A percentile compares a stretch with the other conserved stretches of the same genome.
phyloP scores from a whole-genome alignment of 2,888 invertebrate genomes.

The Herminia tarsipennalis region DNA sequence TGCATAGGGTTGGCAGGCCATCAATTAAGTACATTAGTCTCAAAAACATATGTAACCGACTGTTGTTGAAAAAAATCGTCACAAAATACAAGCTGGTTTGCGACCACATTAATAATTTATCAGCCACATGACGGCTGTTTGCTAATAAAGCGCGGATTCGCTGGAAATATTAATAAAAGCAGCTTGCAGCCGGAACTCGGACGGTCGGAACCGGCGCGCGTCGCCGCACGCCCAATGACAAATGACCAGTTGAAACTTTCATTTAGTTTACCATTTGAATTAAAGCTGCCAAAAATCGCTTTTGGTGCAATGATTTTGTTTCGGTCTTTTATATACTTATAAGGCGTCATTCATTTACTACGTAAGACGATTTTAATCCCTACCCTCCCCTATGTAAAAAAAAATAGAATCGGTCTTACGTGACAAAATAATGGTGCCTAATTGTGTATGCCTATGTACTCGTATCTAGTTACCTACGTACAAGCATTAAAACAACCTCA shows the following conservation, averaged over 20 bases:
- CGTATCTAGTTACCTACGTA: too few species aligned
- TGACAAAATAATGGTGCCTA: too few species aligned
- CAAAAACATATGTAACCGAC: constrained; percentile 47
- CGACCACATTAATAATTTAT: constrained; percentile 85
- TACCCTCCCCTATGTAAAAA: too few species aligned
- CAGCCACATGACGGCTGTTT: constrained; percentile 84
- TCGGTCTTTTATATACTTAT: neutral
- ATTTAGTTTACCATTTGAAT: constrained; percentile 78
- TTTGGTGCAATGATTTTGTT: neutral
- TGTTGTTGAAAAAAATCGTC: constrained; percentile 63
- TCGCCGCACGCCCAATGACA: constrained; percentile 67
- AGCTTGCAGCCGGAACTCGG: constrained; percentile 76
- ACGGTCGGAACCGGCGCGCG: constrained; percentile 60
- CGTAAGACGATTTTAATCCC: too few species aligned
- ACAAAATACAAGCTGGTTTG: constrained; percentile 73
- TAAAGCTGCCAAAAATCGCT: constrained; percentile 56
- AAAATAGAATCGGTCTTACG: too few species aligned
- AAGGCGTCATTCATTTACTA: too few species aligned
- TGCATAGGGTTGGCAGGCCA: constrained; percentile 15
- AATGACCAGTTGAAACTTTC: constrained; percentile 79
- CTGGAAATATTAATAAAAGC: constrained; percentile 85
- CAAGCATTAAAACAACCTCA: too few species aligned
- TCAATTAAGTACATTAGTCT: constrained; percentile 37
- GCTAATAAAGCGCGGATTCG: constrained; percentile 84
- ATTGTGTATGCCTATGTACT: too few species aligned